Evolutionary conservation across 2,113 vertebrate species (phyloP).

Genomic region (Pristiophorus japonicus): DNA sequence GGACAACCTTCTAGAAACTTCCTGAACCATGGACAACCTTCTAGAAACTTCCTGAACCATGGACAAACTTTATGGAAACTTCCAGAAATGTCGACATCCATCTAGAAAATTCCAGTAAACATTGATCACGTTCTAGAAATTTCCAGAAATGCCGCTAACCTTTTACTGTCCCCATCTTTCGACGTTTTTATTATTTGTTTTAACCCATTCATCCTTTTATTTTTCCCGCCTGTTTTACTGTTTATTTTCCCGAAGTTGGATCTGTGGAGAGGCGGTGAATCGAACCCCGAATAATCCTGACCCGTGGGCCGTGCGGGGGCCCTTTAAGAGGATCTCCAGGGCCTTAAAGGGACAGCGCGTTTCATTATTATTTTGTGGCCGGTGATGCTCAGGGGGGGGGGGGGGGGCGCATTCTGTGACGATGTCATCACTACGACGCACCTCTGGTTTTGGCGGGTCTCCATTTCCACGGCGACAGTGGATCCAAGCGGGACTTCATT

Average conservation of each 20-base stretch:
- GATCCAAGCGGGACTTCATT: too few relatives aligned
- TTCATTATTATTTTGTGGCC: background rate
- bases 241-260: background rate
- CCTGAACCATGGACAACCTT: background rate
- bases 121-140: background rate
- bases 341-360: background rate
- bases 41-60: background rate
- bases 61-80: background rate
- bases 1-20: background rate
- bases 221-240: background rate
- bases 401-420: too few relatives aligned
- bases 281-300: background rate
- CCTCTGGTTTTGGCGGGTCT: background rate
- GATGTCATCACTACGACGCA: background rate
- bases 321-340: background rate
- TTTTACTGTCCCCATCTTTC: background rate
- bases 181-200: background rate
- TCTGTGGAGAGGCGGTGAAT: background rate
- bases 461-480: background rate
- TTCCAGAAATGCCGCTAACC: background rate
- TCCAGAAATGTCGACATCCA: background rate
- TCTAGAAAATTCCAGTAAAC: background rate
- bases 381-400: background rate
- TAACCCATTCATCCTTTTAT: background rate
- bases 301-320: background rate